Conservation (phyloP, 35 echinoderm and acorn worm genomes). For the Antedon bifida region DNA sequence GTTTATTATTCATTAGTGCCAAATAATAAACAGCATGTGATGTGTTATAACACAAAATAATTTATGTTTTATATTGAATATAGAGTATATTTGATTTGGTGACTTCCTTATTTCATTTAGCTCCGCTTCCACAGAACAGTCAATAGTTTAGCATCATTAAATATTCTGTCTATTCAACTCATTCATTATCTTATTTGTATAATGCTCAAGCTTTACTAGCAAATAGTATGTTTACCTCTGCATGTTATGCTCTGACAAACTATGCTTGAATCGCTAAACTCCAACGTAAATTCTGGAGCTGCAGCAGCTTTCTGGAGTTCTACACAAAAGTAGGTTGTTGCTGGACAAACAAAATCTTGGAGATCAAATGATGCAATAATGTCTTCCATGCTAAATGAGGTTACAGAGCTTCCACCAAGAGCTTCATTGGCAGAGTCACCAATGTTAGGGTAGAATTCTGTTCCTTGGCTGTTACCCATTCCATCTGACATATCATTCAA, state of each 20-base stretch:
- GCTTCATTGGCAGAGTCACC: background rate
- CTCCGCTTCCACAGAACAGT: too few relatives aligned
- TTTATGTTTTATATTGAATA: too few relatives aligned
- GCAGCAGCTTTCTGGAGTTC: slow-evolving; percentile 14
- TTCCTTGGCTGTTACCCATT: slow-evolving; percentile 8
- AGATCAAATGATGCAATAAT: background rate
- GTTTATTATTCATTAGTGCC: too few relatives aligned
- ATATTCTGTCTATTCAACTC: too few relatives aligned
- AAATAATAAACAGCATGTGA: too few relatives aligned
- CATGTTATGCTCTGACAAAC: background rate
- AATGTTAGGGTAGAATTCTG: background rate
- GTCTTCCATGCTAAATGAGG: background rate
- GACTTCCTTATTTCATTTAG: too few relatives aligned
- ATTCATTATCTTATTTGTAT: too few relatives aligned
- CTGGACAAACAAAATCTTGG: slow-evolving; percentile 18
- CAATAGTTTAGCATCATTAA: too few relatives aligned
- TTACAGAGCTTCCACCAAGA: background rate
- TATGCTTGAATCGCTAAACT: background rate
- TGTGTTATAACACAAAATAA: too few relatives aligned
- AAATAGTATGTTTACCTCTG: background rate
- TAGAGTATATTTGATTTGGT: too few relatives aligned
- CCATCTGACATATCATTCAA: slow-evolving; percentile 21
- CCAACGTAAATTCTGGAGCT: background rate
- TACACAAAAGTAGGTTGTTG: slow-evolving; percentile 17
- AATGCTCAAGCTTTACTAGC: too few relatives aligned